Base-by-base conservation (phyloP, 2,888 invertebrate species). In the Norana najaformis region DNA sequence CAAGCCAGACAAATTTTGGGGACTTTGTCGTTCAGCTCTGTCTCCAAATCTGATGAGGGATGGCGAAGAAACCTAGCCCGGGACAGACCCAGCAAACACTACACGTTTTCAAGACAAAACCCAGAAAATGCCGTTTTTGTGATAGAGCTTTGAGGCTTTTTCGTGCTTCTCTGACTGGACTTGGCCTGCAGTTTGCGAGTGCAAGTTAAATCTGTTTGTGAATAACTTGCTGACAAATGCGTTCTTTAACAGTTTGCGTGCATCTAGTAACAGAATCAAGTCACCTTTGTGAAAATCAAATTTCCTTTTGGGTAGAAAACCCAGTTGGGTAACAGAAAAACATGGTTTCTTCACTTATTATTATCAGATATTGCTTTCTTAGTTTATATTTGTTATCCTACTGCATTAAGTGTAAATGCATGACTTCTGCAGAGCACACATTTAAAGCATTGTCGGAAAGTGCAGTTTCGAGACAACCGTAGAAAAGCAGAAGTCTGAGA, bases 1-100 rank as follows among this genome's bases (percentile, higher is more conserved):
- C 89, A 95, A 96, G 90, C 97, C 97, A 1, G 95, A 95, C 90
- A 95, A 95, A 89, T 97, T 97, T 94, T 97, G 96, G 95, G 97
- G 97, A 36, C 95, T 97, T 47, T 96, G 96, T 13, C 95, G 97
- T 13, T 92, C 94, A 5, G 93, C 94, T 4, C 92, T 95, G 39
- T 91, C 93, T 0, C 94, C 94, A 23, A 93, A 93, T 23, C 88
- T 93, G 30, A 90, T 91, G n/a, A 47, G 89, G n/a, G 88, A 69
- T 16, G 90, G 90, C 36, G 92, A 90, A 88, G 90, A 88, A 16
- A 90, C 90, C 30, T 88, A 89, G 69, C 53, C 23, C 18, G 88
- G 38, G 88, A 38, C 11, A 13, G 38, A 47, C 13, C 39, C 39
- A 37, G 18, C 11, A 20, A 20, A 38, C 18, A 20, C 38, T 36